A percentile compares a stretch with the other conserved stretches of the same genome.
These are phyloP conservation scores for Plotosus lineatus DNA, from an alignment of 2,113 vertebrate species.

Conservation along the genomic window DNA sequence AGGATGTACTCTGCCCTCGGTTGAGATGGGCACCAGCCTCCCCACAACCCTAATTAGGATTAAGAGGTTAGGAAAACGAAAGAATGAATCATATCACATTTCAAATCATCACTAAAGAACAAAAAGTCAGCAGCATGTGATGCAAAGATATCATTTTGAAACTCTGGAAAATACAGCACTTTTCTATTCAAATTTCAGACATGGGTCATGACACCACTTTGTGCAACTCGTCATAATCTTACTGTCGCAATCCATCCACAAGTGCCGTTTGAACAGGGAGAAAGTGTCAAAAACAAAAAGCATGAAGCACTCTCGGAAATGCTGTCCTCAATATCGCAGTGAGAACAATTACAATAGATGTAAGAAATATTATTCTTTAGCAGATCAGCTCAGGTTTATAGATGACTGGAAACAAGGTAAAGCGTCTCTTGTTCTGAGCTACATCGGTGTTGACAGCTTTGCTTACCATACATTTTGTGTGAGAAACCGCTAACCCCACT, in stretches of 20 bases:
- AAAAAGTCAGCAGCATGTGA: slow-evolving; percentile 42
- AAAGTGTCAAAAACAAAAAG: background rate
- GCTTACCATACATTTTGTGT: slow-evolving; percentile 33
- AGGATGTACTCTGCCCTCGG: no score
- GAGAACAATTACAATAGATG: background rate
- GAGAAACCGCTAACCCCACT: slow-evolving; percentile 37
- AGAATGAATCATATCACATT: no score
- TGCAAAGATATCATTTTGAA: background rate
- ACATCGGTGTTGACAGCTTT: slow-evolving; percentile 36
- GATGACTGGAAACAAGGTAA: slow-evolving; percentile 29
- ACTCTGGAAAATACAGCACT: slow-evolving; percentile 8
- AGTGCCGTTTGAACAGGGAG: background rate
- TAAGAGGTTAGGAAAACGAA: no score
- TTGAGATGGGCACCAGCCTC: no score
- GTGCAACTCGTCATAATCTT: background rate
- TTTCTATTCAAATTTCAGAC: slow-evolving; percentile 20
- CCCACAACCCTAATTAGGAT: no score
- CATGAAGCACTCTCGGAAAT: background rate
- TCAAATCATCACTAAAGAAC: slow-evolving; percentile 53
- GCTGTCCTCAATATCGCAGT: background rate
- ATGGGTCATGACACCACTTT: background rate
- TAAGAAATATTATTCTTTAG: background rate
- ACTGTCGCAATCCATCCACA: background rate
- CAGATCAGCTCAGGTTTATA: slow-evolving; percentile 31
- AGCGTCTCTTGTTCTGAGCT: slow-evolving; percentile 28